Conservation (phyloP, 2,113 vertebrate genomes). For the Urocynchramus pylzowi region DNA sequence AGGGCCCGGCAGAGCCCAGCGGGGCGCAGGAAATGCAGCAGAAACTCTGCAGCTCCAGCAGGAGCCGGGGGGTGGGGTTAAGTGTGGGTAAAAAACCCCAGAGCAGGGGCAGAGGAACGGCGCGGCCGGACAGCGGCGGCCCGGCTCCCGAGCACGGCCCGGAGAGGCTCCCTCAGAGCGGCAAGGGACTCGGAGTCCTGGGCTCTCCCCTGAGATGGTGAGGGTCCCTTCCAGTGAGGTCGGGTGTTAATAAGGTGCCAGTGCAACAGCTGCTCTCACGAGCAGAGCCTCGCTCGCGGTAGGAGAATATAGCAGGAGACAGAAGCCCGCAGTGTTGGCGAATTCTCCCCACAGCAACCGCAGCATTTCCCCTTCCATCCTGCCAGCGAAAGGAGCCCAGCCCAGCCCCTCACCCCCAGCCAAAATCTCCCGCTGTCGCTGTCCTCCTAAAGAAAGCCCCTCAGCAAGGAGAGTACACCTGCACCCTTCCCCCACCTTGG, state of each 20-base stretch:
- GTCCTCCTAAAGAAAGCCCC: neutral
- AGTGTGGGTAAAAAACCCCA: rapidly evolving
- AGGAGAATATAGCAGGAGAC: neutral
- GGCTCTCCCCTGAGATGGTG: neutral
- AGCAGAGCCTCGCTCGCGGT: rapidly evolving
- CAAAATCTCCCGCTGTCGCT: rapidly evolving
- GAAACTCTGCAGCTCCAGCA: neutral
- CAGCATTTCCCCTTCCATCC: neutral
- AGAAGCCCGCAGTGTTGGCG: rapidly evolving
- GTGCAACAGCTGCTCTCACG: rapidly evolving
- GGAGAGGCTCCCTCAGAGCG: neutral
- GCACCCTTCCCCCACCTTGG: neutral
- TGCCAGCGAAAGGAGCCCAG: rapidly evolving
- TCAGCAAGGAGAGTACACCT: neutral
- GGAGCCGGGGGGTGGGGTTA: neutral
- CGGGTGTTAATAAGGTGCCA: neutral
- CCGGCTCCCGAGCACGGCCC: rapidly evolving
- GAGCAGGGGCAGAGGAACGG: neutral
- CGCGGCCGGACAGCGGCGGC: neutral
- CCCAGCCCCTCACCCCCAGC: neutral
- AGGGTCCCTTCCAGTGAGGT: neutral
- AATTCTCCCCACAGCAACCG: rapidly evolving
- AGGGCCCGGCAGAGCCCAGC: too few species aligned
- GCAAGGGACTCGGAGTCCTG: rapidly evolving
- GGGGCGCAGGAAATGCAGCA: rapidly evolving